Conservation (phyloP, 2,113 vertebrate genomes). For the Capreolus pygargus region DNA sequence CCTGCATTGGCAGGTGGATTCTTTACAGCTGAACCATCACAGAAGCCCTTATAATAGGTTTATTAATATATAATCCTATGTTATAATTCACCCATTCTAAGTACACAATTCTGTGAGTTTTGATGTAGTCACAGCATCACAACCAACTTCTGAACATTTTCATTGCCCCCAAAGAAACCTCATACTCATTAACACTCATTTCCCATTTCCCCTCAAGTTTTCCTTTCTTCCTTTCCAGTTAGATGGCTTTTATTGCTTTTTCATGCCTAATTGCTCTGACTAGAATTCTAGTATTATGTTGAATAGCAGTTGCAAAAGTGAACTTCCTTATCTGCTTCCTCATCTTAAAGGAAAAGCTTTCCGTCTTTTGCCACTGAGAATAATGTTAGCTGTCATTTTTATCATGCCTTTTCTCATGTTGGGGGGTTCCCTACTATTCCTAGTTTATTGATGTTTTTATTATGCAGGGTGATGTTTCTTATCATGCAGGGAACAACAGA, state of each 20-base stretch:
- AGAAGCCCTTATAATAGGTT: not conserved
- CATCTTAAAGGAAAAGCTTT: not conserved
- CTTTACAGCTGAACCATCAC: not conserved
- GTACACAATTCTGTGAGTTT: not conserved
- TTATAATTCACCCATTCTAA: not conserved
- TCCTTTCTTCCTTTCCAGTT: not conserved
- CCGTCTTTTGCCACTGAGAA: not conserved
- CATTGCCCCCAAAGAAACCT: not conserved
- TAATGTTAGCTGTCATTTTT: not conserved
- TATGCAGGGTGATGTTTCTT: not conserved
- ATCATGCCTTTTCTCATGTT: not conserved
- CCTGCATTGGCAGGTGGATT: not conserved
- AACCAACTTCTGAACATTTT: not conserved
- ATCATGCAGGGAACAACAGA: not conserved
- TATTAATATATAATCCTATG: not conserved
- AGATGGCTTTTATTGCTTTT: not conserved
- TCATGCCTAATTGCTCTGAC: not conserved
- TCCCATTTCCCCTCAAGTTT: not conserved
- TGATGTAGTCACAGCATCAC: not conserved
- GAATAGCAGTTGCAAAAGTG: not conserved
- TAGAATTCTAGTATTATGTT: not conserved
- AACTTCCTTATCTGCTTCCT: not conserved
- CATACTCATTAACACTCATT: not conserved
- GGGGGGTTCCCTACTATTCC: not conserved
- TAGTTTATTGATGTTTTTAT: not conserved